phyloP scores from a whole-genome alignment of 2,113 vertebrate species.

The Phyllopteryx taeniolatus region DNA sequence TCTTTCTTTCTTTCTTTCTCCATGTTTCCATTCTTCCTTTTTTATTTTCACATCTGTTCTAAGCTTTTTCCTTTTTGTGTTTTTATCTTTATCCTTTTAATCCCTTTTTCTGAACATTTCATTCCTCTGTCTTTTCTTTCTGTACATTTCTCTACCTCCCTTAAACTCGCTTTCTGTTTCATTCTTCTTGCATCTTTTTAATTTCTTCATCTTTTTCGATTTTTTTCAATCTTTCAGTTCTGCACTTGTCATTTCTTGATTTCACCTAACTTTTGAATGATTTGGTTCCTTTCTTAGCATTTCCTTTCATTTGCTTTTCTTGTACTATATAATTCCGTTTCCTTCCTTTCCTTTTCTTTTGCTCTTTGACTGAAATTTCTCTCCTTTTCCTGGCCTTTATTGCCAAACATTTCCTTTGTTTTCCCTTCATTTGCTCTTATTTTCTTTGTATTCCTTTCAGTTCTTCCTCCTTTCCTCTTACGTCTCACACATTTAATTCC shows the following conservation, averaged over 20 bases:
- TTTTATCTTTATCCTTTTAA: background rate
- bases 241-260: background rate
- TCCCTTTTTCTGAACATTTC: background rate
- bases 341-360: background rate
- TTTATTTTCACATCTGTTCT: background rate
- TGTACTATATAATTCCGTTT: background rate
- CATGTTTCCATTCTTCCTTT: background rate
- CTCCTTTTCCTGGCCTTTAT: background rate
- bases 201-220: background rate
- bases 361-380: background rate
- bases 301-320: background rate
- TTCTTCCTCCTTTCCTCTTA: background rate
- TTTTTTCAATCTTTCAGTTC: too few relatives aligned
- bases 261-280: too few relatives aligned
- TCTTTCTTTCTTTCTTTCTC: too few relatives aligned
- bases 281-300: too few relatives aligned
- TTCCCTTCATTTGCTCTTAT: background rate
- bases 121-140: background rate
- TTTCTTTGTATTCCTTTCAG: background rate
- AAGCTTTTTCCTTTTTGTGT: background rate
- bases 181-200: too few relatives aligned
- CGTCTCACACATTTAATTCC: background rate
- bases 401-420: background rate
- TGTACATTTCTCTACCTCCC: too few relatives aligned
- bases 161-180: too few relatives aligned